Evolutionary conservation across 1,140 invertebrate genomes (phyloP), one percentile per base, ranked within the genome.

Genomic region (Colletes gigas): DNA sequence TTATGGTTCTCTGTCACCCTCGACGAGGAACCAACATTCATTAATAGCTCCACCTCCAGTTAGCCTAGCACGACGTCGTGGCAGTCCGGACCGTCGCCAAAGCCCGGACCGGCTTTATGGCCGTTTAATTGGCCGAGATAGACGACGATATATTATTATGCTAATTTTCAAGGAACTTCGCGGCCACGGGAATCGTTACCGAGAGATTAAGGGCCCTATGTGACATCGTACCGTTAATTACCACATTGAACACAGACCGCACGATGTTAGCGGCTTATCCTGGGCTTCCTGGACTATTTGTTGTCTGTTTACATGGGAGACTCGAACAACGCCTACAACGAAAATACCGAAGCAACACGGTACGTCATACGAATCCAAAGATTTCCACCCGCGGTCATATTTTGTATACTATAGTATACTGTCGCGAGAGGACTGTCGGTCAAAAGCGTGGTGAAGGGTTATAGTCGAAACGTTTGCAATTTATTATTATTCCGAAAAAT

Each of bases 91-190:
- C 86, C 84, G 85, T 87, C 88, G 84, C 78, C 82, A 84, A 90
- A 88, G 76, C 86, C 88, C 74, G 50, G 39, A 66, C 85, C 82
- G 81, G 86, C 79, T 90, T 90, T 91, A 91, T 90, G 88, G 82
- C 88, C 86, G 65, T 90, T 91, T 91, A 90, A 91, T 91, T 90
- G 89, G 85, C 81, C 85, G 87, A 87, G 85, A 90, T 87, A 88
- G 85, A 84, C 89, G 87, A 88, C 85, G 78, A 84, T 87, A 88
- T 83, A 91, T 88, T 89, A 88, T 90, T 89, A 90, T 89, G 90
- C 84, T 91, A 91, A 90, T 91, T 91, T 87, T 83, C 83, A 81
- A 86, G 86, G 82, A 86, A 87, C 78, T 73, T 86, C 62, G 82
- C 78, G 70, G 85, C 67, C 69, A 70, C 75, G 82, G 71, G 78